A percentile compares a stretch with the other conserved stretches of the same genome.
These are phyloP conservation scores for human DNA, from an alignment of 2,113 vertebrate species.

Conservation along the genomic window GRCh38 chr16:66235001-66235500, in stretches of 20 bases:
- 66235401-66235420: not conserved
- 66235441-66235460: slow-evolving; percentile 54
- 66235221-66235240: not conserved
- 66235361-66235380: slow-evolving; percentile 21
- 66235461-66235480: slow-evolving; percentile 21
- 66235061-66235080: not conserved
- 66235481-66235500: not conserved
- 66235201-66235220: not conserved
- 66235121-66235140: not conserved
- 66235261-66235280: not conserved
- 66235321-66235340: not conserved
- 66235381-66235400: not conserved
- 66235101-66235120: not conserved
- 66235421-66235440: not conserved
- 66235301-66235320: not conserved
- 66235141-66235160: not conserved
- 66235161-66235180: not conserved
- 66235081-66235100: not conserved
- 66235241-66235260: not conserved
- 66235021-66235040: not conserved
- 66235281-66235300: not conserved
- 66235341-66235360: not conserved
- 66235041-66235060: not conserved
- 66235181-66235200: not conserved
- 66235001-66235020: not conserved